These are phyloP conservation scores for Candoia aspera DNA, from an alignment of 2,113 vertebrate species.

Conservation along the genomic window DNA sequence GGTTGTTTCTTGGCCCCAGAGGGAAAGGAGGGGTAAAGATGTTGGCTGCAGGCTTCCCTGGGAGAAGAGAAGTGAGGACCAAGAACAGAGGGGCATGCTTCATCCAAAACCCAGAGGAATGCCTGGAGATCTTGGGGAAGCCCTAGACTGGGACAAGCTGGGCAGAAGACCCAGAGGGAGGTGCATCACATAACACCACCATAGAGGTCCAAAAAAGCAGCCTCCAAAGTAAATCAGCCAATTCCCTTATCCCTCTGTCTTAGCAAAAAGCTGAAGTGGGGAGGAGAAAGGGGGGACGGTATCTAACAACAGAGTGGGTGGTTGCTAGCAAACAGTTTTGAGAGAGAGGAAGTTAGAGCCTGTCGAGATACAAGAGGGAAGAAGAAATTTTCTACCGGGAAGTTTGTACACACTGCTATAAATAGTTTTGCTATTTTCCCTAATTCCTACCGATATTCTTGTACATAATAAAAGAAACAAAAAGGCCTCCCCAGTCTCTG, in stretches of 20 bases:
- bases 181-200: background rate
- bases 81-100: background rate
- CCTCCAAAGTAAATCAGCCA: background rate
- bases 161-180: background rate
- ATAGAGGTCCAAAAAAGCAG: background rate
- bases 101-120: background rate
- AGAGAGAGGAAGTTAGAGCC: background rate
- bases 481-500: background rate
- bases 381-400: background rate
- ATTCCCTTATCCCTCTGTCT: background rate
- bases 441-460: background rate
- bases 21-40: background rate
- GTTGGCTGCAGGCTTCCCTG: background rate
- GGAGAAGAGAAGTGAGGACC: background rate
- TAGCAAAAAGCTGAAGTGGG: background rate
- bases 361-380: background rate
- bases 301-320: background rate
- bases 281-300: background rate
- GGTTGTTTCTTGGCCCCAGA: background rate
- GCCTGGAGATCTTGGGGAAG: background rate
- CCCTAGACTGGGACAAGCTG: background rate
- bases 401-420: background rate
- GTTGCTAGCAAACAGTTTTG: background rate
- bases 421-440: background rate
- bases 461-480: background rate